Evolutionary conservation across 2,113 vertebrate genomes (phyloP).

Genomic region (Pygoscelis adeliae): DNA sequence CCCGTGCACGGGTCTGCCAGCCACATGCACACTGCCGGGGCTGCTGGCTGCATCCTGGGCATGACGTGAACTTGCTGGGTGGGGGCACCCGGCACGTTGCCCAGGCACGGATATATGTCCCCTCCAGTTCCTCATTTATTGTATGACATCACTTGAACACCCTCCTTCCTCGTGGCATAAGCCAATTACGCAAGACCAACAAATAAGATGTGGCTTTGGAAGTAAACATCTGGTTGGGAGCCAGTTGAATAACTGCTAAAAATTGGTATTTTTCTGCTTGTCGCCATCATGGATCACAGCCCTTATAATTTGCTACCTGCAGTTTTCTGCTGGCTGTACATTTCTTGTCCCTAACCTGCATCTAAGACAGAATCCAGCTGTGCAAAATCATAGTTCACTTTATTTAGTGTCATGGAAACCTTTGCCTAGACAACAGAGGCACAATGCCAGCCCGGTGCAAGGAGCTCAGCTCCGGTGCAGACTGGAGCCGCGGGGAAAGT

Average conservation of each 20-base stretch:
- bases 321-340: slow-evolving; percentile 18
- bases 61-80: not conserved
- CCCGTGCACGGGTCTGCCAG: not conserved
- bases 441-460: not conserved
- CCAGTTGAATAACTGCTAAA: slow-evolving; percentile 2
- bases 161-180: not conserved
- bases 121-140: not conserved
- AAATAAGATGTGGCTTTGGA: not conserved
- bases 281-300: not conserved
- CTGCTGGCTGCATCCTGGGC: not conserved
- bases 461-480: fast-evolving
- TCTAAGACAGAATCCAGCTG: slow-evolving; percentile 55
- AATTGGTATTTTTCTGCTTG: slow-evolving; percentile 38
- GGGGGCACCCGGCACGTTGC: fast-evolving
- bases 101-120: not conserved
- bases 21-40: not conserved
- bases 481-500: fast-evolving
- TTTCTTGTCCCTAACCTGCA: slow-evolving; percentile 43
- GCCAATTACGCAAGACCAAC: not conserved
- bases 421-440: slow-evolving; percentile 58
- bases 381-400: slow-evolving; percentile 51
- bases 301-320: slow-evolving; percentile 29
- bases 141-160: not conserved
- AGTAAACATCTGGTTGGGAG: slow-evolving; percentile 12
- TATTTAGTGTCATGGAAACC: slow-evolving; percentile 64